These are phyloP conservation scores for Dicyema japonicum DNA, from an alignment of 1,140 invertebrate species.

Conservation along the genomic window DNA sequence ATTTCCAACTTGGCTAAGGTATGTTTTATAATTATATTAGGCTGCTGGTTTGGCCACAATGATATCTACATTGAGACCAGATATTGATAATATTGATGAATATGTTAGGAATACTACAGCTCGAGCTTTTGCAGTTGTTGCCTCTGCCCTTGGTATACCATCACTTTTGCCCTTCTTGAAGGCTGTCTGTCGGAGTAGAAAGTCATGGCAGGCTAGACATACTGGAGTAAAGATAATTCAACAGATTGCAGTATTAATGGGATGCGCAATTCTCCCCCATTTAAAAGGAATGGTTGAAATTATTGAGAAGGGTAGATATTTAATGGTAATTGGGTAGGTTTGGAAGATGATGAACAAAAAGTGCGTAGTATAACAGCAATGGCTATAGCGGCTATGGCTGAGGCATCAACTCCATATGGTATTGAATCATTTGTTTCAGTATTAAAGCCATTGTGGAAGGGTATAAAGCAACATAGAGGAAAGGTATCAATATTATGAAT, in stretches of 20 bases:
- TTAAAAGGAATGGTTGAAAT: conserved; percentile 88
- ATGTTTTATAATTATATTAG: conserved; percentile 8
- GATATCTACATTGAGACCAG: conserved; percentile 98
- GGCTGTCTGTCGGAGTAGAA: conserved; percentile 91
- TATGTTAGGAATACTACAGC: conserved; percentile 96
- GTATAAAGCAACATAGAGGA: conserved; percentile 79
- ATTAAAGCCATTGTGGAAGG: conserved; percentile 89
- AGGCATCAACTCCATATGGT: conserved; percentile 90
- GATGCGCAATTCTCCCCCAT: conserved; percentile 91
- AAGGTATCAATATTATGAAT: conserved; percentile 27
- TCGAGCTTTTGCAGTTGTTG: conserved; percentile 87
- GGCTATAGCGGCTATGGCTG: conserved; percentile 65
- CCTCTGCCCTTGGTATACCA: conserved; percentile 83
- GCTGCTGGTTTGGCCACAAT: conserved; percentile 96
- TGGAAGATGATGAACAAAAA: conserved; percentile 38
- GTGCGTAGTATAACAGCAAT: conserved; percentile 79
- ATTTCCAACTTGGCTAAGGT: conserved; percentile 87
- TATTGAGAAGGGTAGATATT: conserved; percentile 56
- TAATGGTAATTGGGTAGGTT: conserved; percentile 12
- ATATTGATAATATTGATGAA: conserved; percentile 99
- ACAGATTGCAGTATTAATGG: conserved; percentile 97
- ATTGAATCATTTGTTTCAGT: conserved; percentile 98
- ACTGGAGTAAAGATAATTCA: conserved; percentile 98
- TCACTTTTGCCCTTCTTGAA: conserved; percentile 85
- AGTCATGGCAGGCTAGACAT: conserved; percentile 95